Conservation (phyloP, 2,888 invertebrate species). For the Hartigia nigra region DNA sequence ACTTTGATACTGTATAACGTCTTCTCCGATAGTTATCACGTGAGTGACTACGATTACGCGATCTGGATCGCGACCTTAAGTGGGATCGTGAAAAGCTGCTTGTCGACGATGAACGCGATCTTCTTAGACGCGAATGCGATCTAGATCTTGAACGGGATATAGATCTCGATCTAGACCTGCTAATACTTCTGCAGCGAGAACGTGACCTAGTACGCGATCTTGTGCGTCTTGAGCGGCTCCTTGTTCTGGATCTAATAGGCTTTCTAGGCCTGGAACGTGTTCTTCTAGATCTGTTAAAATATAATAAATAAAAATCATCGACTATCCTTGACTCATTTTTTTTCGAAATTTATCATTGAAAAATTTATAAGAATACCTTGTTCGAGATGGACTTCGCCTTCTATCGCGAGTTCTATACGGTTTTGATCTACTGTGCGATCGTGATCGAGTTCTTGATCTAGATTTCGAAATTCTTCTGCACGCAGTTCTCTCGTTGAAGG, state of each 20-base stretch:
- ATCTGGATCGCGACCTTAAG: constrained; percentile 37
- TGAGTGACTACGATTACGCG: constrained; percentile 53
- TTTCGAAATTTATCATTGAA: not conserved
- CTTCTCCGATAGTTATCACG: constrained; percentile 53
- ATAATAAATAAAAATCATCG: not conserved
- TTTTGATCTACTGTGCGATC: constrained; percentile 54
- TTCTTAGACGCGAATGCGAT: constrained; percentile 48
- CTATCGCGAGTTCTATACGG: constrained; percentile 55
- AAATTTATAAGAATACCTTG: constrained; percentile 42
- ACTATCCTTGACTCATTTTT: not conserved
- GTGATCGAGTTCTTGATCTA: constrained; percentile 59
- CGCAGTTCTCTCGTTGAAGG: constrained; percentile 48
- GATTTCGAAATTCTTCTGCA: constrained; percentile 53
- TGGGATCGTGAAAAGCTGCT: constrained; percentile 40
- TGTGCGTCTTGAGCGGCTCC: constrained; percentile 51
- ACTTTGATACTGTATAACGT: constrained; percentile 51
- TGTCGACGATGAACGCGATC: constrained; percentile 21
- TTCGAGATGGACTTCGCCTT: constrained; percentile 48
- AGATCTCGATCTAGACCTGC: constrained; percentile 51
- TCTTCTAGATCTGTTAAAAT: constrained; percentile 49
- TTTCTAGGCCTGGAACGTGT: constrained; percentile 58
- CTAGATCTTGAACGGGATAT: constrained; percentile 31
- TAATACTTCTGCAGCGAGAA: constrained; percentile 52
- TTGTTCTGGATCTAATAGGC: constrained; percentile 52
- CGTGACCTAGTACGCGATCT: constrained; percentile 48